Conservation (phyloP, 2,113 vertebrate species). For the Motacilla tschutschensis region DNA sequence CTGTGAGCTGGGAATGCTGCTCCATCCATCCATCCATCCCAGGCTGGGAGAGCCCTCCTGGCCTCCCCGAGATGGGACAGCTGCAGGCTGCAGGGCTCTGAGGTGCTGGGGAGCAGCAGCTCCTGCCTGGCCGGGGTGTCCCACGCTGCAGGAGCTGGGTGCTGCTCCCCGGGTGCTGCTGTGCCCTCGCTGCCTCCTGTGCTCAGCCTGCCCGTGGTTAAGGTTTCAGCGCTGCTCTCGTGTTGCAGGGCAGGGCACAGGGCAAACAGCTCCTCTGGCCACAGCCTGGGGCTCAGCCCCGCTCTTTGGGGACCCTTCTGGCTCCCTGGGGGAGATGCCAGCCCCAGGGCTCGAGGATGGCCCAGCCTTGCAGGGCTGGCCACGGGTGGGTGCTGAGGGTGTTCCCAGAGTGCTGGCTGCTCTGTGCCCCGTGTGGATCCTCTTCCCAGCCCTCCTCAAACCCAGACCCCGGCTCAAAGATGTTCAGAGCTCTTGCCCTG, state of each 20-base stretch:
- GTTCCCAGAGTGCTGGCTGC: not conserved
- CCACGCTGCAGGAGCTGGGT: rapidly evolving
- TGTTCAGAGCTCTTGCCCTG: not conserved
- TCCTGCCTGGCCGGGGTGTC: rapidly evolving
- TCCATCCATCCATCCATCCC: not conserved
- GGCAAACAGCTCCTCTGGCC: not conserved
- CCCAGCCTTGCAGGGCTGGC: not conserved
- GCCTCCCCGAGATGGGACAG: rapidly evolving
- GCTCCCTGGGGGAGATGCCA: rapidly evolving
- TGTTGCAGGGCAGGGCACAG: not conserved
- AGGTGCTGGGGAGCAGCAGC: not conserved
- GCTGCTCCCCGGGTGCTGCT: not conserved
- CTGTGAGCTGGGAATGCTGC: not conserved
- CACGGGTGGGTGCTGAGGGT: rapidly evolving
- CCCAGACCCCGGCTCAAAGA: rapidly evolving
- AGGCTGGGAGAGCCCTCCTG: not conserved
- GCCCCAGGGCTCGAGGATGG: rapidly evolving
- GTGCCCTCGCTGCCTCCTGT: rapidly evolving
- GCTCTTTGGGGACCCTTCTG: rapidly evolving
- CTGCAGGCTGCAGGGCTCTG: rapidly evolving
- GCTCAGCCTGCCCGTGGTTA: not conserved
- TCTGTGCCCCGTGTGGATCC: rapidly evolving
- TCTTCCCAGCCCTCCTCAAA: not conserved
- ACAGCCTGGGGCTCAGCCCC: not conserved
- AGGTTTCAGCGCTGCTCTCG: not conserved